A percentile compares a stretch with the other conserved stretches of the same genome.
Evolutionary conservation across 1,140 invertebrate genomes (phyloP).

Genomic region (Drosophila truncata): DNA sequence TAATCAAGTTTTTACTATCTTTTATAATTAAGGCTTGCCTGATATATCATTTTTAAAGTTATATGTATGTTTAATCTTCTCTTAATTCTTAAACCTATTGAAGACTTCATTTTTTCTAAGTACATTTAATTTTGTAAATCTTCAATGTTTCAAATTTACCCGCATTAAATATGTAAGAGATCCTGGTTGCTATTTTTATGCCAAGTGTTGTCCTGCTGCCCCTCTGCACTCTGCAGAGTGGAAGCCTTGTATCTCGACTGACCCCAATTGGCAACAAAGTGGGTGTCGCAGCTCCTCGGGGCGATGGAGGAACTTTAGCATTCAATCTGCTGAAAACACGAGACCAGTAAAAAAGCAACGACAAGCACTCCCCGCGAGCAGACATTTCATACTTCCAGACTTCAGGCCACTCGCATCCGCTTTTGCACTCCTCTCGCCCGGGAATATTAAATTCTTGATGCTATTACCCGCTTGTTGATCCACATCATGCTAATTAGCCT

Average conservation of each 20-base stretch:
- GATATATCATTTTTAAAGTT: neutral
- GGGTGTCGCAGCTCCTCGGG: conserved; percentile 41
- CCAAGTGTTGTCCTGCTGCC: conserved; percentile 7
- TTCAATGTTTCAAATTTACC: neutral
- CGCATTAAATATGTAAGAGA: neutral
- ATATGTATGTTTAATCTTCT: neutral
- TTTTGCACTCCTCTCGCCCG: conserved; percentile 5
- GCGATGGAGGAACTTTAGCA: conserved; percentile 32
- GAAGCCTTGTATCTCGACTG: conserved; percentile 19
- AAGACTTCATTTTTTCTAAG: neutral
- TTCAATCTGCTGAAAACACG: conserved; percentile 47
- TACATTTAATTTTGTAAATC: neutral
- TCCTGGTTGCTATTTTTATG: conserved; percentile 7
- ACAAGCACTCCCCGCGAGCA: conserved; percentile 17
- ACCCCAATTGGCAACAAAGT: conserved; percentile 46
- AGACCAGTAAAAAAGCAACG: conserved; percentile 9
- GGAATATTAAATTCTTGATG: conserved; percentile 47
- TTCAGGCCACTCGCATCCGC: conserved; percentile 21
- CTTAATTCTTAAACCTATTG: neutral
- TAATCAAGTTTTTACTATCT: neutral
- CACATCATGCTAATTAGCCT: conserved; percentile 54
- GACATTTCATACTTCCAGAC: conserved; percentile 21
- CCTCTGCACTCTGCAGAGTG: neutral
- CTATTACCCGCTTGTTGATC: conserved; percentile 48
- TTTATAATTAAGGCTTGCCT: neutral